Evolutionary conservation across 2,888 invertebrate genomes (phyloP).

Genomic region (Crioceris asparagi): DNA sequence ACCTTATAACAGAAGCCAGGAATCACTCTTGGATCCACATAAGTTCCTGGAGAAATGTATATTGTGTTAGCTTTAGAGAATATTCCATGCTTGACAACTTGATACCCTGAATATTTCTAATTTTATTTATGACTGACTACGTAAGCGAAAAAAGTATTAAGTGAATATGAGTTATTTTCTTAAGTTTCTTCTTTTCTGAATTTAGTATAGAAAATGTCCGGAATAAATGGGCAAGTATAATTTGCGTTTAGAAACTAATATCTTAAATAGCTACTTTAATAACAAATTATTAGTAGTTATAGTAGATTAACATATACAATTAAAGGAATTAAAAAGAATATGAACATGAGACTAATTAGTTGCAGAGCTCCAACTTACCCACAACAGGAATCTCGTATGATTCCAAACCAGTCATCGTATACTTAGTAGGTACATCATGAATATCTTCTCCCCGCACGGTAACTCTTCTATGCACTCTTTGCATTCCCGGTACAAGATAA

Average conservation of each 20-base stretch:
- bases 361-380: constrained; percentile 45
- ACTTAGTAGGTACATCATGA: constrained; percentile 55
- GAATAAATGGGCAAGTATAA: too few species aligned
- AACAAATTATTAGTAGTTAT: not conserved
- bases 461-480: constrained; percentile 50
- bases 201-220: too few species aligned
- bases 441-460: constrained; percentile 51
- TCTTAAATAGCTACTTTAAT: not conserved
- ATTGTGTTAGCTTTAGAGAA: too few species aligned
- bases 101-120: too few species aligned
- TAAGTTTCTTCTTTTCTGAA: too few species aligned
- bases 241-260: too few species aligned
- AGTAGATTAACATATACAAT: not conserved
- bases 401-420: constrained; percentile 54
- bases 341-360: not conserved
- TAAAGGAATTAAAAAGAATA: not conserved
- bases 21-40: constrained; percentile 58
- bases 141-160: too few species aligned
- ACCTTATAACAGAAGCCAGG: constrained; percentile 66
- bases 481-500: constrained; percentile 53
- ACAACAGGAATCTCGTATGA: constrained; percentile 59
- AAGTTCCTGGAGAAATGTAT: constrained; percentile 50
- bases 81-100: too few species aligned
- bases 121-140: too few species aligned
- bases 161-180: too few species aligned